A percentile compares a stretch with the other conserved stretches of the same genome.
Conservation (phyloP, 2,888 invertebrate genomes). For the Euspilapteryx auroguttella region DNA sequence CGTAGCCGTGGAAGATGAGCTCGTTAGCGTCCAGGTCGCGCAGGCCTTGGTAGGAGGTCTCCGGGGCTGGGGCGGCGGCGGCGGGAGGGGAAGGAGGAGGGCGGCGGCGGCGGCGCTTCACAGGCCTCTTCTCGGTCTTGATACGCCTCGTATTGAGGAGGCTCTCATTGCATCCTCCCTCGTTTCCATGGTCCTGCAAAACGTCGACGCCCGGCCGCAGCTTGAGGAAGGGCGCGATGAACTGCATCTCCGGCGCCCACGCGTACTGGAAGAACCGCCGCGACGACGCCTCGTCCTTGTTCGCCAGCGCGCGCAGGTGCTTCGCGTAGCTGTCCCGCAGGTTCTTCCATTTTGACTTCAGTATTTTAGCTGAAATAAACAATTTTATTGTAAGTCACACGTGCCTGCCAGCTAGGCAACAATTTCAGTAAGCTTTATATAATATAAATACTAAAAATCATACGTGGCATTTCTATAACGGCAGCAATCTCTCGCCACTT, state of each 20-base stretch:
- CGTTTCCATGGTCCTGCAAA: too few relatives aligned
- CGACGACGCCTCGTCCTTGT: not conserved
- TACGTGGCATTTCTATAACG: too few relatives aligned
- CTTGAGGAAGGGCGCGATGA: not conserved
- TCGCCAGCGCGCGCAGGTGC: constrained; percentile 14
- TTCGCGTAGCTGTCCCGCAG: constrained; percentile 35
- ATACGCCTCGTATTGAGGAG: too few relatives aligned
- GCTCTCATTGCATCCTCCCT: too few relatives aligned
- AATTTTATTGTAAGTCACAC: not conserved
- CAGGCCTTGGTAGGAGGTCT: not conserved
- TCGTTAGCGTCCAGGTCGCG: constrained; percentile 5
- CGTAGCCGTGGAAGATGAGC: constrained; percentile 9
- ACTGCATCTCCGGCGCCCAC: constrained; percentile 1
- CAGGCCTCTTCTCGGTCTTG: too few relatives aligned
- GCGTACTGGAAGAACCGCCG: not conserved
- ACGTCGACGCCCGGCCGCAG: not conserved
- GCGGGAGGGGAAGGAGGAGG: too few relatives aligned
- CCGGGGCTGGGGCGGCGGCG: too few relatives aligned
- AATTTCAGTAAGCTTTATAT: too few relatives aligned
- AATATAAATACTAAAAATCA: too few relatives aligned
- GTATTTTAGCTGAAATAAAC: not conserved
- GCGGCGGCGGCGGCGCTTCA: too few relatives aligned
- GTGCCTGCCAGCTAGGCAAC: too few relatives aligned
- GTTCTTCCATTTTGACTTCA: constrained; percentile 32
- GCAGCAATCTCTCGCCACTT: constrained; percentile 4